These are phyloP conservation scores for Agriotes lineatus DNA, from an alignment of 2,888 invertebrate genomes.

Conservation along the genomic window DNA sequence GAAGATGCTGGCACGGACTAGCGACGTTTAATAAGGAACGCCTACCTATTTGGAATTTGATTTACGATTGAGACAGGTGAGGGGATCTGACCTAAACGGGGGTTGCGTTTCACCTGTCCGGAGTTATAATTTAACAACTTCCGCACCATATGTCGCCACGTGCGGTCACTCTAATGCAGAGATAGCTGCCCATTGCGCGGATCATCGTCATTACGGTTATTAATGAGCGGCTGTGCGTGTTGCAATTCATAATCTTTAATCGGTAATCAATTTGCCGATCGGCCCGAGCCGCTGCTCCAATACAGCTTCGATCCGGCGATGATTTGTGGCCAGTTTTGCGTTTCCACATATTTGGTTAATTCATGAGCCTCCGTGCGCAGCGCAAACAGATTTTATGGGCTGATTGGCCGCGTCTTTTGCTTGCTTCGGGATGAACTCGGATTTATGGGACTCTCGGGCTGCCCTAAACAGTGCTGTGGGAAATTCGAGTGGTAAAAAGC, in stretches of 20 bases:
- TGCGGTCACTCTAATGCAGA: slow-evolving; percentile 33
- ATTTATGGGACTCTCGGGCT: no score
- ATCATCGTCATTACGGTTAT: slow-evolving; percentile 35
- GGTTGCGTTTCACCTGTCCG: slow-evolving; percentile 50
- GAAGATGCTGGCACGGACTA: slow-evolving; percentile 33
- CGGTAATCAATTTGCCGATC: slow-evolving; percentile 25
- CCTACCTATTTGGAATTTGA: slow-evolving; percentile 62
- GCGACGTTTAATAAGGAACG: slow-evolving; percentile 57
- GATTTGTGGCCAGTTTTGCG: not conserved
- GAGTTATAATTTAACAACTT: slow-evolving; percentile 55
- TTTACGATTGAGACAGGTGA: slow-evolving; percentile 57
- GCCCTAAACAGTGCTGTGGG: no score
- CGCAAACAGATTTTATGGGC: no score
- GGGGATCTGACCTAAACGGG: slow-evolving; percentile 47
- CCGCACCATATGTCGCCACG: slow-evolving; percentile 53
- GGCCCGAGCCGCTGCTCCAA: no score
- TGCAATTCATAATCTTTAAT: slow-evolving; percentile 34
- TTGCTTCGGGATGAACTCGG: no score
- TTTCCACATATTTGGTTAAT: not conserved
- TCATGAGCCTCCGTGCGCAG: not conserved
- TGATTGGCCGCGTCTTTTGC: no score
- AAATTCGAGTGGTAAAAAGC: no score
- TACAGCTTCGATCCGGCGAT: no score
- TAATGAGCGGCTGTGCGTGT: slow-evolving; percentile 32
- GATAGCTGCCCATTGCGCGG: slow-evolving; percentile 23